phyloP scores from a whole-genome alignment of 2,113 vertebrate species.

The Lota lota region DNA sequence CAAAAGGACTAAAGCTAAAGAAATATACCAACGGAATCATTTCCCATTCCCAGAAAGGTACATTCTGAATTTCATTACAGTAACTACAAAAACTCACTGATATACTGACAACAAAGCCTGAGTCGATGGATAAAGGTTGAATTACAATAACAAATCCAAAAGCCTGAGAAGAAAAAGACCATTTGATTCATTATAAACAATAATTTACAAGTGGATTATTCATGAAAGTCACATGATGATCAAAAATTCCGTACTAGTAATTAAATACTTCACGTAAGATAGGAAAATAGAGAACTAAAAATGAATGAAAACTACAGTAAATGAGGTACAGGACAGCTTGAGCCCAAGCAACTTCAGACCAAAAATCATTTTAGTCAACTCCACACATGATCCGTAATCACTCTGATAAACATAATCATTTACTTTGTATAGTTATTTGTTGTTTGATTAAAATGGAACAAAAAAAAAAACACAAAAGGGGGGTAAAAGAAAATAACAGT shows the following conservation, averaged over 20 bases:
- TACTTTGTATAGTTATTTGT: slow-evolving; percentile 50
- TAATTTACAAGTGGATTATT: slow-evolving; percentile 90
- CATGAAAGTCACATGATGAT: slow-evolving; percentile 78
- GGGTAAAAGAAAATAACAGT: slow-evolving; percentile 65
- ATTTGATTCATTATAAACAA: slow-evolving; percentile 94
- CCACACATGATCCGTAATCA: slow-evolving; percentile 71
- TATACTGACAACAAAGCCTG: slow-evolving; percentile 86
- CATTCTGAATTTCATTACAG: slow-evolving; percentile 84
- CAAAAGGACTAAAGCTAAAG: slow-evolving; percentile 70
- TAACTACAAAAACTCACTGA: slow-evolving; percentile 76
- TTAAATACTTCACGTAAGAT: slow-evolving; percentile 98
- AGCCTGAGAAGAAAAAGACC: slow-evolving; percentile 88
- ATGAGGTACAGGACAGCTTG: slow-evolving; percentile 93
- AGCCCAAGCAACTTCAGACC: slow-evolving; percentile 79
- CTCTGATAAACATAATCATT: slow-evolving; percentile 54
- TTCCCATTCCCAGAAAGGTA: slow-evolving; percentile 82
- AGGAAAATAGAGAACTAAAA: slow-evolving; percentile 78
- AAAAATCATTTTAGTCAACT: slow-evolving; percentile 74
- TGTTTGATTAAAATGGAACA: slow-evolving; percentile 78
- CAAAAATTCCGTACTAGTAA: slow-evolving; percentile 76
- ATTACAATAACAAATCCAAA: slow-evolving; percentile 79
- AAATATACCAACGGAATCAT: slow-evolving; percentile 67
- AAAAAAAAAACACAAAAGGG: slow-evolving; percentile 65
- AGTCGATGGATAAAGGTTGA: slow-evolving; percentile 85
- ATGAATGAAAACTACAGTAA: slow-evolving; percentile 90